Evolutionary conservation across 2,888 invertebrate species (phyloP), one percentile per base, ranked within the genome.

Genomic region (Limnephilus marmoratus): DNA sequence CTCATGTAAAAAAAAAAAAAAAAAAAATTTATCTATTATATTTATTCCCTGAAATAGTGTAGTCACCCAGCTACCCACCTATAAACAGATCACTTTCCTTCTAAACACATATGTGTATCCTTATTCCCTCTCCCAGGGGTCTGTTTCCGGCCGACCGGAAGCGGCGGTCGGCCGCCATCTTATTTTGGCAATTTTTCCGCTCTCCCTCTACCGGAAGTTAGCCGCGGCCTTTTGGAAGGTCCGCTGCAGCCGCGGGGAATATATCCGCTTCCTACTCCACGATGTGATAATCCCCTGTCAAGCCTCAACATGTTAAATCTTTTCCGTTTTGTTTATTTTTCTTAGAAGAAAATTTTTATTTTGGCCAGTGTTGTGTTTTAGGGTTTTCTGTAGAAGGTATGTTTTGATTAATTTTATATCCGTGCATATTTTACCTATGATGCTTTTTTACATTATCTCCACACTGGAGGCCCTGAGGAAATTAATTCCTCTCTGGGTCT

Each of bases 101-200:
- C 53, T 87, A 87, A 87, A 53, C 90, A 89, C 53, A 82, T 90
- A 68, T 82, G 90, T 37, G 45, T 37, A n/a, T n/a, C 68, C 68
- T 68, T 68, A 68, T n/a, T 68, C 68, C 68, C 68, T 49, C 31
- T 85, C 91, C 91, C 91, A 12, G 2, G 83, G 82, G 88, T 41
- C 34, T 85, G 85, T 90, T 85, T 85, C 45, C 37, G 68, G 89
- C 45, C 53, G 91, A 90, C 89, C 91, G 89, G 91, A 91, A 89
- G 91, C 53, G 91, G 91, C 29, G 91, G 91, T 89, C 85, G 34
- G 89, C 91, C 91, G 91, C 91, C 91, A 91, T 91, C 85, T 91
- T 91, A 87, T 83, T 86, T 87, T 86, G 34, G 34, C 85, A 49
- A 53, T 85, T 86, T 85, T 89, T 80, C 87, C 49, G 68, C 68